Conservation (phyloP, 2,113 vertebrate species). For the Festucalex cinctus region DNA sequence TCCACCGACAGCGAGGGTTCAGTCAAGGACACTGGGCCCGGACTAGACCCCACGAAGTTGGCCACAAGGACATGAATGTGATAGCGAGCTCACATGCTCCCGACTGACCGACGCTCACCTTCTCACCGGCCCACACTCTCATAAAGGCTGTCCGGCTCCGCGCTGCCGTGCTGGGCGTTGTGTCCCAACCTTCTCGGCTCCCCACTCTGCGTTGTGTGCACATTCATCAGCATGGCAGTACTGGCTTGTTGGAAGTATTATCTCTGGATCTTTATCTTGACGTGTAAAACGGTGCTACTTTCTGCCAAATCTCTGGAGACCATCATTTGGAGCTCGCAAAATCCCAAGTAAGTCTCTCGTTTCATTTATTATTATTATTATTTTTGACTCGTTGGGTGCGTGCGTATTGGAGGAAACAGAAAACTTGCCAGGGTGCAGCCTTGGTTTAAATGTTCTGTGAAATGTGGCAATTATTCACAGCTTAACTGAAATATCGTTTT, state of each 20-base stretch:
- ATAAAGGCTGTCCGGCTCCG: conserved; percentile 37
- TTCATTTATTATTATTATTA: conserved; percentile 36
- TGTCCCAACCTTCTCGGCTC: conserved; percentile 47
- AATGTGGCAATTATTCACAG: conserved; percentile 32
- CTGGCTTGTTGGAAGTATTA: conserved; percentile 71
- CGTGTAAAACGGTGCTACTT: conserved; percentile 65
- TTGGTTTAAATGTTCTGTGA: conserved; percentile 31
- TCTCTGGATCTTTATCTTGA: conserved; percentile 74
- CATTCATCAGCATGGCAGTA: conserved; percentile 67
- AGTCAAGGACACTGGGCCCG: conserved; percentile 61
- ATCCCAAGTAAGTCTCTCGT: conserved; percentile 72
- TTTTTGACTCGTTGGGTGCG: conserved; percentile 28
- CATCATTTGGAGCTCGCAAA: conserved; percentile 75
- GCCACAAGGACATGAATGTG: conserved; percentile 69
- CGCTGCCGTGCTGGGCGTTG: conserved; percentile 26
- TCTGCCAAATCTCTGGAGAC: conserved; percentile 72
- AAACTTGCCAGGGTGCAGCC: conserved; percentile 39
- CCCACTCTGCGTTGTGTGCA: conserved; percentile 12
- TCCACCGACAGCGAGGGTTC: conserved; percentile 38
- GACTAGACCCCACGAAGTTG: conserved; percentile 39
- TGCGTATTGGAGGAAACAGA: conserved; percentile 40
- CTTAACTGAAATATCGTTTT: conserved; percentile 8
- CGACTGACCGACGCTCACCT: conserved; percentile 64
- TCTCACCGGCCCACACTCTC: conserved; percentile 45
- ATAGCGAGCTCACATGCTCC: conserved; percentile 69